Evolutionary conservation across 2,113 vertebrate species (phyloP).

Genomic region (Ptilonorhynchus violaceus): DNA sequence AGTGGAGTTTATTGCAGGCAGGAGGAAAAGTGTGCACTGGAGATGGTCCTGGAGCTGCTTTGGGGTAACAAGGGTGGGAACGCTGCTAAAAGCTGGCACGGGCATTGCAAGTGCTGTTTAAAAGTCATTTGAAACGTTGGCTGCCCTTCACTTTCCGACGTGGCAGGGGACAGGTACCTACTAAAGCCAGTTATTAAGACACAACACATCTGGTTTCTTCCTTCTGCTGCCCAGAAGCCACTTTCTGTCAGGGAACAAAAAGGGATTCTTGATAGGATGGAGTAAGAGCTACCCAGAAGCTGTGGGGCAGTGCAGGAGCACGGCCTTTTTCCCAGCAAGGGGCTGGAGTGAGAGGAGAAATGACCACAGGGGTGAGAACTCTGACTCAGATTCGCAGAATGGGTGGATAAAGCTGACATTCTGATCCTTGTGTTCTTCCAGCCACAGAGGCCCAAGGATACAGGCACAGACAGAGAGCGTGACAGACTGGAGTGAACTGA

Average conservation of each 20-base stretch:
- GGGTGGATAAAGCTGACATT: neutral
- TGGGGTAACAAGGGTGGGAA: neutral
- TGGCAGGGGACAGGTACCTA: neutral
- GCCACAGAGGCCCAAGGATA: slow-evolving; percentile 24
- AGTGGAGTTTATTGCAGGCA: neutral
- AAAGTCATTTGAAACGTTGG: neutral
- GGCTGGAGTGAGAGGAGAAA: neutral
- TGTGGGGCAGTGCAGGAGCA: neutral
- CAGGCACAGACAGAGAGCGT: neutral
- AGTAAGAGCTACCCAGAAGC: neutral
- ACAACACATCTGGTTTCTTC: neutral
- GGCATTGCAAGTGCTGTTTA: neutral
- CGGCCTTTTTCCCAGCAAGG: neutral
- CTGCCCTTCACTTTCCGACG: neutral
- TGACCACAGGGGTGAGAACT: neutral
- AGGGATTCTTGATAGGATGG: neutral
- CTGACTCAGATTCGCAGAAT: neutral
- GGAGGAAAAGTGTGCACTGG: accelerated
- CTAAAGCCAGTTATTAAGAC: neutral
- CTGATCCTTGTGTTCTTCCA: neutral
- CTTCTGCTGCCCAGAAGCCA: neutral
- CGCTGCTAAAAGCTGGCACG: neutral
- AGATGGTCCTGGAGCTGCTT: neutral
- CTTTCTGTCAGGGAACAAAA: neutral
- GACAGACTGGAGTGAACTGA: neutral